These are phyloP conservation scores for Corythornis cristatus DNA, from an alignment of 2,113 vertebrate genomes.

Conservation along the genomic window DNA sequence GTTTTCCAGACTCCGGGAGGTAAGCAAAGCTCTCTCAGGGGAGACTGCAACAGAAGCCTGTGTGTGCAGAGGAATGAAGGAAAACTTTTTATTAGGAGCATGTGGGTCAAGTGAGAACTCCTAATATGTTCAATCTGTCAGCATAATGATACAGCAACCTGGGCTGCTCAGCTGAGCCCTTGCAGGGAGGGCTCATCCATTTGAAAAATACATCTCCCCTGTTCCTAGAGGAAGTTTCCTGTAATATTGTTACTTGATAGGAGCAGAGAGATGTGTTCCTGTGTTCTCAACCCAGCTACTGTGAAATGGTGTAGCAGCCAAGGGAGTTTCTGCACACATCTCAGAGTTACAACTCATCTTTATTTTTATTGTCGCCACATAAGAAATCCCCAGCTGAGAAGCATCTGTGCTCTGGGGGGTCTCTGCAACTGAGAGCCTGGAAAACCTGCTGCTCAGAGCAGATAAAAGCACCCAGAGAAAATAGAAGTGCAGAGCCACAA, in stretches of 20 bases:
- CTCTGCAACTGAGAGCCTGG: background rate
- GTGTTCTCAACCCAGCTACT: background rate
- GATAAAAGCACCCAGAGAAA: background rate
- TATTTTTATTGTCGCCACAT: background rate
- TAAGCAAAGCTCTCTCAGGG: background rate
- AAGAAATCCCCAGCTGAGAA: background rate
- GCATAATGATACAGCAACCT: background rate
- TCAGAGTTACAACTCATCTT: background rate
- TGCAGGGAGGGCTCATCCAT: background rate
- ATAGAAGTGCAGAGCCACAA: background rate
- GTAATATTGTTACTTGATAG: background rate
- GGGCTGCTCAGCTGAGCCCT: background rate
- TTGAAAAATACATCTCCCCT: background rate
- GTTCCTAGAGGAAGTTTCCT: conserved; percentile 25
- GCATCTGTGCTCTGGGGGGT: background rate
- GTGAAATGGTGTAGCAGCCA: background rate
- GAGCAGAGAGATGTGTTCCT: background rate
- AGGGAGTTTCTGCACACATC: background rate
- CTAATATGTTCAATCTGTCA: background rate
- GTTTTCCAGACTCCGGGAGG: conserved; percentile 23
- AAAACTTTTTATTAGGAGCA: conserved; percentile 43
- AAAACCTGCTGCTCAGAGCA: background rate
- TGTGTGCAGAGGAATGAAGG: conserved; percentile 40
- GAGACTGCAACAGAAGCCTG: background rate
- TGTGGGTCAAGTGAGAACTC: conserved; percentile 2